phyloP scores from a whole-genome alignment of 2,888 invertebrate species.

The Clusia tigrina region DNA sequence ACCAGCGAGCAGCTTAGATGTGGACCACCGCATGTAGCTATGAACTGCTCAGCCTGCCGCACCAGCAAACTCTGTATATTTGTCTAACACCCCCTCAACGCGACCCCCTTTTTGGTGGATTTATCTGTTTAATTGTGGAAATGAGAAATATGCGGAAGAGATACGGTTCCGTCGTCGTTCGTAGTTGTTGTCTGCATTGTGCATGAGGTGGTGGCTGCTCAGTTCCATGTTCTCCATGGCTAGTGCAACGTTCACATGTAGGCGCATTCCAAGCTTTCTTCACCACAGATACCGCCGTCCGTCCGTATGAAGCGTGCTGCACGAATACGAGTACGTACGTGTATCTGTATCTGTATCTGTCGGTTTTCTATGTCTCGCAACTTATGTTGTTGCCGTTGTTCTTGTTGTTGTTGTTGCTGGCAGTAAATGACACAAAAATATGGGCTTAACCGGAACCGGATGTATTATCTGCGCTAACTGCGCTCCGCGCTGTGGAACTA shows the following conservation, averaged over 20 bases:
- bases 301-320: no score
- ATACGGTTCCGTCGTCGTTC: constrained; percentile 45
- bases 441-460: constrained; percentile 66
- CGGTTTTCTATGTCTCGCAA: not conserved
- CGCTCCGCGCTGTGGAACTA: constrained; percentile 53
- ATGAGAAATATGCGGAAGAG: constrained; percentile 58
- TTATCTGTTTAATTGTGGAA: constrained; percentile 52
- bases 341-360: not conserved
- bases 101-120: not conserved
- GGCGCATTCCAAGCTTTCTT: constrained; percentile 36
- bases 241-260: constrained; percentile 35
- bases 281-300: no score
- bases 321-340: no score
- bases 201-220: no score
- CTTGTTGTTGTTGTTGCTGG: constrained; percentile 18
- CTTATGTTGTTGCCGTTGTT: constrained; percentile 10
- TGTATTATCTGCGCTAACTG: constrained; percentile 66
- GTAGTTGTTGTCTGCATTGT: constrained; percentile 33
- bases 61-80: not conserved
- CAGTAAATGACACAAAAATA: constrained; percentile 59
- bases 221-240: constrained; percentile 42
- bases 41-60: not conserved
- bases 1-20: no score
- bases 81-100: not conserved
- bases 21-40: not conserved